Conservation (phyloP, 2,888 invertebrate species). For the Eupithecia vulgata region DNA sequence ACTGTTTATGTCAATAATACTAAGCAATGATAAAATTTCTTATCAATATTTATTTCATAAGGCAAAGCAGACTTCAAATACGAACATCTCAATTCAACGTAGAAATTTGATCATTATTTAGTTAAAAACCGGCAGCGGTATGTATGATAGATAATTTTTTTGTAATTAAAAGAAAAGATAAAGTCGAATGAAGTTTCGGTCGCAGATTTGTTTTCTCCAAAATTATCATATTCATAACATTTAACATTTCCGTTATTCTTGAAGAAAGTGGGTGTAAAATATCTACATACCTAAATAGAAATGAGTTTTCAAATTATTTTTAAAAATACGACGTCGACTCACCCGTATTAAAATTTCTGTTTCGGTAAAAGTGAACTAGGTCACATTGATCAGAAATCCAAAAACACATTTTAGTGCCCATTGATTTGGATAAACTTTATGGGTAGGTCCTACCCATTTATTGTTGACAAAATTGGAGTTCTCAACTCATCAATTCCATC, state of each 20-base stretch:
- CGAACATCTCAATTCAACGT: background rate
- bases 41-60: background rate
- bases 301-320: background rate
- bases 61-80: background rate
- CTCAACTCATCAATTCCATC: too few relatives aligned
- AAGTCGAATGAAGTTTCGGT: background rate
- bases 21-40: background rate
- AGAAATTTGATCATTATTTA: background rate
- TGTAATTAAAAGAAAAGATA: background rate
- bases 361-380: background rate
- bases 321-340: background rate
- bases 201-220: background rate
- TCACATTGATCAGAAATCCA: background rate
- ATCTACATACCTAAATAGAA: background rate
- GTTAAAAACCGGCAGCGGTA: background rate
- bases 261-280: background rate
- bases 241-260: background rate
- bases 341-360: background rate
- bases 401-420: background rate
- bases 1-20: background rate
- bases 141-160: background rate
- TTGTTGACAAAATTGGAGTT: too few relatives aligned
- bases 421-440: too few relatives aligned
- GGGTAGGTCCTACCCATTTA: too few relatives aligned
- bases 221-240: conserved; percentile 6